Base-by-base conservation (phyloP, 2,113 vertebrate genomes). In the Anoura caudifer region DNA sequence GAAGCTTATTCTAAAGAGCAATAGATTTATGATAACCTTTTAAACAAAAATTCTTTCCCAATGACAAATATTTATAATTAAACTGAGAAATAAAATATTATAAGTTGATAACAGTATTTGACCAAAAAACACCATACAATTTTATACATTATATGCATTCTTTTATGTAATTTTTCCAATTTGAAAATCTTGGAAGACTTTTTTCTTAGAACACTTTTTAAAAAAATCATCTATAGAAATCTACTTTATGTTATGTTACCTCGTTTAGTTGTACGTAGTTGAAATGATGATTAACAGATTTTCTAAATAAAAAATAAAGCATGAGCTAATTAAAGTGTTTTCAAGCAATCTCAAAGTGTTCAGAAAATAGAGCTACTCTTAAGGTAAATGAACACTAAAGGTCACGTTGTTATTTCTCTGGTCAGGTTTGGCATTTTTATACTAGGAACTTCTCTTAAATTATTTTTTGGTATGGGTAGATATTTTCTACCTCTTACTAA, bases 51-150 rank as follows among this genome's bases (percentile, higher is more conserved):
- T n/a, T n/a, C 3, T 52, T 94, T 86, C 47, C 26, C n/a, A 94
- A 17, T 56, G 36, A 94, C 20, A 15, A 87, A 52, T 84, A 95
- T 54, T 26, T 85, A 73, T 47, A 95, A 81, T 95, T 95, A 94
- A 91, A 87, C 77, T 91, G 91, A 81, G 38, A 76, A 90, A 56
- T 65, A 84, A 90, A 95, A 61, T 76, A 50, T 92, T 89, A 76
- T 14, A 26, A 61, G 28, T 80, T 96, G 38, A 54, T 59, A 90
- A 79, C 11, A 22, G 6, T 56, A 36, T 94, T 61, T 69, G 47
- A 43, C 11, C 12, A 54, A 69, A 38, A 92, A 90, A 65, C 5
- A 79, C 26, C 7, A 54, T 41, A 41, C 0, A 50, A n/a, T 79
- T 96, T 73, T 92, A 63, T 12, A 52, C 1, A 91, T 79, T 38